These are phyloP conservation scores for Anguilla anguilla DNA, from an alignment of 2,797 vertebrate species.

Conservation along the genomic window DNA sequence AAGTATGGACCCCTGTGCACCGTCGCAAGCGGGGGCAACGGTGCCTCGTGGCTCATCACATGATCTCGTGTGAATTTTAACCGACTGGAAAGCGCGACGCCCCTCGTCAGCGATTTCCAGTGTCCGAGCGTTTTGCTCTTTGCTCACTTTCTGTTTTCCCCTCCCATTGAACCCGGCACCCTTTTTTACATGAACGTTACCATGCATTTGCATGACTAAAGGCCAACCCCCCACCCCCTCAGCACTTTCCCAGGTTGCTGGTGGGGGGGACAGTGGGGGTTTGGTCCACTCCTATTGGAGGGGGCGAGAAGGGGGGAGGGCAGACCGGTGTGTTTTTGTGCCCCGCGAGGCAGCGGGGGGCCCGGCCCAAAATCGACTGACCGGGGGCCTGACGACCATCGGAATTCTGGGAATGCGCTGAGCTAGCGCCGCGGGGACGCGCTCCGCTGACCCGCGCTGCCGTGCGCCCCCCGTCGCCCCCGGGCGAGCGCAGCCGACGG, in stretches of 20 bases:
- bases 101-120: not conserved
- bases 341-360: conserved; percentile 49
- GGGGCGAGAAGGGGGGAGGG: not conserved
- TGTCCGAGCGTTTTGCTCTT: not conserved
- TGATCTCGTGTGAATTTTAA: not conserved
- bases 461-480: conserved; percentile 57
- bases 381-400: conserved; percentile 68
- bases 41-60: not conserved
- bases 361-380: conserved; percentile 70
- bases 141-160: not conserved
- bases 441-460: conserved; percentile 59
- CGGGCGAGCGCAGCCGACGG: conserved; percentile 40
- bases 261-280: not conserved
- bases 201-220: not conserved
- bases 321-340: not conserved
- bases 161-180: not conserved
- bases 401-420: conserved; percentile 75
- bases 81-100: not conserved
- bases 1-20: not conserved
- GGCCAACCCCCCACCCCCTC: not conserved
- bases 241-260: not conserved
- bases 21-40: not conserved
- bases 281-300: not conserved
- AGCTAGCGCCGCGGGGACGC: conserved; percentile 56
- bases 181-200: not conserved